phyloP scores from a whole-genome alignment of 2,113 vertebrate genomes.

The Pseudorectes ferrugineus region DNA sequence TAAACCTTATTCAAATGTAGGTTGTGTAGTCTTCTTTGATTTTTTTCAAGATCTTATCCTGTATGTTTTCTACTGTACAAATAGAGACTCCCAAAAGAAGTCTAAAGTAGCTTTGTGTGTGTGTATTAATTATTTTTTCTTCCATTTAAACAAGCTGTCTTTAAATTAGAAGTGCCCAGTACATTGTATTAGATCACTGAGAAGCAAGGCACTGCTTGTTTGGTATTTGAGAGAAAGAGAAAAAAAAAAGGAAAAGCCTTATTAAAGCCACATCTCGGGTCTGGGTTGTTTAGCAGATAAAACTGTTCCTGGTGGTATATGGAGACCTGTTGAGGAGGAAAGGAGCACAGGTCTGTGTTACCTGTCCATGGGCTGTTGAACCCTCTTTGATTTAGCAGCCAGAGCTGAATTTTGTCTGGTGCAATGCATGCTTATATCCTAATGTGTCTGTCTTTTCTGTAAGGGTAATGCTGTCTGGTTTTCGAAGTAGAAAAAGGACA shows the following conservation, averaged over 20 bases:
- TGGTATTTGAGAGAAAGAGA: background rate
- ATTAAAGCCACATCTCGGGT: background rate
- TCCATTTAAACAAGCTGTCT: background rate
- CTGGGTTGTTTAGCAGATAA: background rate
- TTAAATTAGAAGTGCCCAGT: background rate
- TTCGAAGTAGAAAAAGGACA: background rate
- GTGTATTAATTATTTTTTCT: background rate
- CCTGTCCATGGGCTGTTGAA: background rate
- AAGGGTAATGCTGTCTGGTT: background rate
- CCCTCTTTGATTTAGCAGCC: background rate
- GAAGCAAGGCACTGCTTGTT: background rate
- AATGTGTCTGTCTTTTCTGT: background rate
- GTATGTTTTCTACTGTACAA: background rate
- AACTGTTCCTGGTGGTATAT: background rate
- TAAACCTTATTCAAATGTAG: background rate
- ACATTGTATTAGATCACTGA: background rate
- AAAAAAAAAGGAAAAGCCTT: background rate
- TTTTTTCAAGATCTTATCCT: constrained; percentile 1
- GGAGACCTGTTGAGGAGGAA: background rate
- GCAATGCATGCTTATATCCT: background rate
- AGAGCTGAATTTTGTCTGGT: background rate
- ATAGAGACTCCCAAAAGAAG: background rate
- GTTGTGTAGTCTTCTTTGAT: background rate
- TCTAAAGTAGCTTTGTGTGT: background rate
- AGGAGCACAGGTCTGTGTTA: background rate